Conservation (phyloP, 2,888 invertebrate genomes). For the Cylindroiulus punctatus region DNA sequence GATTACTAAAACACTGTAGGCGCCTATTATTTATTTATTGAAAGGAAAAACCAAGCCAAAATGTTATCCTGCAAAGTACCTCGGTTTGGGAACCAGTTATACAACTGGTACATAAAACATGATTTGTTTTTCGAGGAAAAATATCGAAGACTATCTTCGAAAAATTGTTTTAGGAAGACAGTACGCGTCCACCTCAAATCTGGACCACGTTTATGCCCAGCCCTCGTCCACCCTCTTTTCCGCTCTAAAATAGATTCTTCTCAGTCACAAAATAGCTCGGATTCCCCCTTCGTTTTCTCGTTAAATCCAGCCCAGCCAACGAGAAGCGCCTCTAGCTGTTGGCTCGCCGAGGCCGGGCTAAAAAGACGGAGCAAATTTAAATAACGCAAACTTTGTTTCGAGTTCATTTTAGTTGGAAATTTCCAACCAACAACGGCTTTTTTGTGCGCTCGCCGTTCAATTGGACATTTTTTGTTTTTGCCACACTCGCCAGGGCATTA, state of each 20-base stretch:
- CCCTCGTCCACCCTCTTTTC: constrained; percentile 32
- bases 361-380: constrained; percentile 20
- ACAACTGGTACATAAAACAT: no score
- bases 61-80: no score
- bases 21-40: no score
- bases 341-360: constrained; percentile 2
- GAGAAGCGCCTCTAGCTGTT: constrained; percentile 23
- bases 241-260: constrained; percentile 26
- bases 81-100: no score
- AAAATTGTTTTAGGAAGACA: no score
- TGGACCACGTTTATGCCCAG: not conserved
- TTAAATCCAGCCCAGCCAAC: constrained; percentile 25
- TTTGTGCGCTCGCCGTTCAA: no score
- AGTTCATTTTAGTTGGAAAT: constrained; percentile 12
- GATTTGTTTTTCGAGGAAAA: no score
- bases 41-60: no score
- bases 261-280: constrained; percentile 23
- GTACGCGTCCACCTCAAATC: not conserved
- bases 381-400: not conserved
- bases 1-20: no score
- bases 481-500: no score
- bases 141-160: no score
- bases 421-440: not conserved
- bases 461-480: no score
- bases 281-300: constrained; percentile 22